Conservation (phyloP, 2,113 vertebrate species). For the Xenopus laevis region DNA sequence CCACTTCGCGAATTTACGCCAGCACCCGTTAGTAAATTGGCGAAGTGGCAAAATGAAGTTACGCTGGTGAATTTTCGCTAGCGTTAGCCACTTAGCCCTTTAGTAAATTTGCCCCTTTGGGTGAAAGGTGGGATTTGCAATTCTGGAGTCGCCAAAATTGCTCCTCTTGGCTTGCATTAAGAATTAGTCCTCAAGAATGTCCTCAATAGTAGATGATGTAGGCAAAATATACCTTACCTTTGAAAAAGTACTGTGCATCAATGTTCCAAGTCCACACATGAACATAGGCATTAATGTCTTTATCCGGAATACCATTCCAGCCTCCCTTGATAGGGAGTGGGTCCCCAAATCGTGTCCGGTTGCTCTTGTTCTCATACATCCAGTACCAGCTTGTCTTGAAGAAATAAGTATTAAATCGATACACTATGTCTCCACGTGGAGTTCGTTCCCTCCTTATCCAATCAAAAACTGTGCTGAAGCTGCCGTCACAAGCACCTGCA, state of each 20-base stretch:
- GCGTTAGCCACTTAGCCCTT: too few relatives aligned
- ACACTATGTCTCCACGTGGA: slow-evolving; percentile 24
- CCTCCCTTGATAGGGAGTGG: slow-evolving; percentile 42
- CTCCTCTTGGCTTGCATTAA: neutral
- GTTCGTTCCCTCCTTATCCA: slow-evolving; percentile 41
- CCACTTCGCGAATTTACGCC: too few relatives aligned
- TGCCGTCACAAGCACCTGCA: slow-evolving; percentile 40
- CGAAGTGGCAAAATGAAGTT: too few relatives aligned
- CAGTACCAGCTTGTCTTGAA: slow-evolving; percentile 49
- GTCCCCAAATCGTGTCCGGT: slow-evolving; percentile 44
- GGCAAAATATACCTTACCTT: slow-evolving; percentile 28
- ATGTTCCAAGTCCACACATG: slow-evolving; percentile 46
- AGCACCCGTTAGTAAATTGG: too few relatives aligned
- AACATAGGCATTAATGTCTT: slow-evolving; percentile 42
- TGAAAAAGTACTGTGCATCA: slow-evolving; percentile 47
- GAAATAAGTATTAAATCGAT: slow-evolving; percentile 48
- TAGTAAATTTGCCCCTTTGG: too few relatives aligned
- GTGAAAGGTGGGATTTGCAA: too few relatives aligned
- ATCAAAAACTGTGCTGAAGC: slow-evolving; percentile 46
- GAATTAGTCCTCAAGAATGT: too few relatives aligned
- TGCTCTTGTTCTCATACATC: slow-evolving; percentile 48
- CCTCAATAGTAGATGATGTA: neutral
- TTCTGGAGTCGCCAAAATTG: too few relatives aligned
- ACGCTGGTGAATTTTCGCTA: too few relatives aligned
- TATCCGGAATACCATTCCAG: slow-evolving; percentile 34